Conservation (phyloP, 2,888 invertebrate genomes). For the Chironomus tentans region DNA sequence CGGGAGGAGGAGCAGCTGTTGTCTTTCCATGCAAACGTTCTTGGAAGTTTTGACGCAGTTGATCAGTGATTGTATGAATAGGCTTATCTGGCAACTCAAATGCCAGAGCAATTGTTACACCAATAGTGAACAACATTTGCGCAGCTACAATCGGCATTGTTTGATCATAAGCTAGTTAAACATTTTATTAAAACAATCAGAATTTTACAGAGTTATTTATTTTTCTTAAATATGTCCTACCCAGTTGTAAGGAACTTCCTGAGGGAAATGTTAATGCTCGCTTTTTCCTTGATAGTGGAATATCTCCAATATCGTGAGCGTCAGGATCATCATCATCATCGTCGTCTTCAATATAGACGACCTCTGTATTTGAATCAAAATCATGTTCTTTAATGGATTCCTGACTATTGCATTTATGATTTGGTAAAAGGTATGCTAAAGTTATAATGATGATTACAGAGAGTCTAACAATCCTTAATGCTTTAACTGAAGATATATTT, state of each 20-base stretch:
- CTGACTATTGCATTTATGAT: too few species aligned
- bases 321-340: too few species aligned
- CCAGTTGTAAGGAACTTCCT: conserved; percentile 43
- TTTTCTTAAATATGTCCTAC: conserved; percentile 31
- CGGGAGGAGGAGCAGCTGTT: neutral
- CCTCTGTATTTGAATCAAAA: too few species aligned
- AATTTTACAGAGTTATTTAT: too few species aligned
- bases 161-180: neutral
- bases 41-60: conserved; percentile 8
- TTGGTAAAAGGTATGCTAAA: too few species aligned
- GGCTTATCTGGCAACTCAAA: conserved; percentile 65
- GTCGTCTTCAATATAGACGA: too few species aligned
- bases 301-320: too few species aligned
- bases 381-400: too few species aligned
- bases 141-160: conserved; percentile 35
- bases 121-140: conserved; percentile 50
- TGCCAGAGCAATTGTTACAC: conserved; percentile 66
- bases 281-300: conserved; percentile 40
- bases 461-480: too few species aligned
- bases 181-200: too few species aligned
- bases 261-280: conserved; percentile 46
- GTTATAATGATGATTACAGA: too few species aligned
- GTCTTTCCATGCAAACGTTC: neutral
- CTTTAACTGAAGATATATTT: too few species aligned
- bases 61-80: conserved; percentile 28